phyloP scores from a whole-genome alignment of 1,140 invertebrate genomes.

The Trichonephila clavipes region DNA sequence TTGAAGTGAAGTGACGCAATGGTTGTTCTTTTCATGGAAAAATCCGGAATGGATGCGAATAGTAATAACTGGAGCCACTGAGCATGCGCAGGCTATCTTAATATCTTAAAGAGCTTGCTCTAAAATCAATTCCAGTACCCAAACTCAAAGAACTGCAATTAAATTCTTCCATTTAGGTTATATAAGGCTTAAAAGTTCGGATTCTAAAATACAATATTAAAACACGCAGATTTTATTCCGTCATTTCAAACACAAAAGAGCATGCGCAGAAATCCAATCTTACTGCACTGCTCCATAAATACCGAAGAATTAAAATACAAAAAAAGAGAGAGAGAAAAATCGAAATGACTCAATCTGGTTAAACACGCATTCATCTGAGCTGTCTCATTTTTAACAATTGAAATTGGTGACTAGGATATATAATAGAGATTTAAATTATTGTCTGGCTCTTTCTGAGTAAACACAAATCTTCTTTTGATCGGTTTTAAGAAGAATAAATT shows the following conservation, averaged over 20 bases:
- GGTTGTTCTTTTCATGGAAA: background rate
- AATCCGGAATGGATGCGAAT: background rate
- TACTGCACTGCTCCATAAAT: background rate
- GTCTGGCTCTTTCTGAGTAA: background rate
- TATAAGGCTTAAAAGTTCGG: too few species aligned
- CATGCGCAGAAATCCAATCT: background rate
- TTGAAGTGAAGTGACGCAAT: constrained; percentile 20
- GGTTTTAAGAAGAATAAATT: too few species aligned
- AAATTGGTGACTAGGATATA: background rate
- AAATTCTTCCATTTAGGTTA: too few species aligned
- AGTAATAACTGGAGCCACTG: background rate
- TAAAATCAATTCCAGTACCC: too few species aligned
- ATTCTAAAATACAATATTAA: too few species aligned
- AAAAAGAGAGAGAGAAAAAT: background rate
- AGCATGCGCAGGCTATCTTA: background rate
- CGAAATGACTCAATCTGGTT: constrained; percentile 9
- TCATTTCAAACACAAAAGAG: background rate
- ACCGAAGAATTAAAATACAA: background rate
- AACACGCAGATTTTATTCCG: too few species aligned
- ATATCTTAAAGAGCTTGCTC: background rate
- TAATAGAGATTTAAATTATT: background rate
- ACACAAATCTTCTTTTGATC: background rate
- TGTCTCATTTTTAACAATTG: constrained; percentile 23
- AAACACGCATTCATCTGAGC: background rate
- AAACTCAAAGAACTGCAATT: too few species aligned